Evolutionary conservation across 2,113 vertebrate genomes (phyloP), one percentile per base, ranked within the genome.

Genomic region (Semicossyphus pulcher): DNA sequence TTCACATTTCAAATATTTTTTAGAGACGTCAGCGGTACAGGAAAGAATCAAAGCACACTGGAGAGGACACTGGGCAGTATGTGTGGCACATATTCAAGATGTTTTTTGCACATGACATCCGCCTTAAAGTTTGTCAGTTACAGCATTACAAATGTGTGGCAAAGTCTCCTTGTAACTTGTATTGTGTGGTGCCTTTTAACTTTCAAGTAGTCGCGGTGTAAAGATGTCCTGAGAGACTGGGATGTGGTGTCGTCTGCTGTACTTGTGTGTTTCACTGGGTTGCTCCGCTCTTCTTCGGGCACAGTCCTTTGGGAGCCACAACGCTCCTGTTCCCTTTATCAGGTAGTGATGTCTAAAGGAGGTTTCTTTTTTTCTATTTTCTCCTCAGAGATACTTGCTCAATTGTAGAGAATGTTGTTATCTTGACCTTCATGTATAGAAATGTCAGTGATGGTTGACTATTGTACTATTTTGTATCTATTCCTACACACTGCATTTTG

Each of bases 181-280:
- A 93, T 95, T 91, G 95, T 95, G 93, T 94, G 94, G 95, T 97
- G 95, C 95, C 96, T 97, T 97, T 94, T 94, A 78, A 90, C 83
- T 86, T 86, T 68, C 1, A 23, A 84, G 72, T 83, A 71, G 85
- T 86, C 67, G 68, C 78, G 5, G 75, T 86, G 65, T 87, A 64
- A 82, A 61, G 78, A 67, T 78, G 80, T 88, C 80, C 72, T 65
- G 75, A 73, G 60, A 80, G 74, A 29, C 25, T 7, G 75, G 86
- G 86, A 78, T 60, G 74, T 84, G 80, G 72, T 28, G 53, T 88
- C 42, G 77, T 90, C 73, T 72, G 83, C 83, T 87, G 14, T 79
- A 65, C 54, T 56, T 68, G 69, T 89, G 21, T 78, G 76, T 89
- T 72, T 89, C 80, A 81, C 72, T 0, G 51, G 78, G 73, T 85